phyloP scores from a whole-genome alignment of 2,888 invertebrate genomes.

The Rutpela maculata region DNA sequence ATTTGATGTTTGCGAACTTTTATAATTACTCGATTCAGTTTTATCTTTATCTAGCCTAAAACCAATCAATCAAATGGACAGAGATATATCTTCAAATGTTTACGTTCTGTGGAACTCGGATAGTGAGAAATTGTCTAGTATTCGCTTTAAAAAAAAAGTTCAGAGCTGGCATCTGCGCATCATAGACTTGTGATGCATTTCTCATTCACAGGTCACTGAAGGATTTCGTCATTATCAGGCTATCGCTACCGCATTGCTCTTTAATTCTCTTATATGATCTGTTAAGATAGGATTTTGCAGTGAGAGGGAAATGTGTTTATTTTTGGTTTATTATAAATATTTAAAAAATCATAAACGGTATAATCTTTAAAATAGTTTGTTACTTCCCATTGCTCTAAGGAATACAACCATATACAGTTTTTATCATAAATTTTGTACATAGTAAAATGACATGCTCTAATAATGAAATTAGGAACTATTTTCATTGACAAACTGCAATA shows the following conservation, averaged over 20 bases:
- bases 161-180: background rate
- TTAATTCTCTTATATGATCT: background rate
- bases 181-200: background rate
- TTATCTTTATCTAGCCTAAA: background rate
- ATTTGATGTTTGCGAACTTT: constrained; percentile 21
- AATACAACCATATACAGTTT: too few species aligned
- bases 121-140: background rate
- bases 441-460: too few species aligned
- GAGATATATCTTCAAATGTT: background rate
- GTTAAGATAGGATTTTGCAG: too few species aligned
- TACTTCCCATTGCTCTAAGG: too few species aligned
- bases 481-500: too few species aligned
- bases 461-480: too few species aligned
- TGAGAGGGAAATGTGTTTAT: too few species aligned
- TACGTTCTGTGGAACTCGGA: background rate
- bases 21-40: background rate
- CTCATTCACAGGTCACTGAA: background rate
- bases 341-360: too few species aligned
- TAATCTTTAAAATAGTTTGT: too few species aligned
- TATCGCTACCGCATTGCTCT: background rate
- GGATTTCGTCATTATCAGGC: background rate
- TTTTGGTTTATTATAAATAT: too few species aligned
- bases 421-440: too few species aligned
- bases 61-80: constrained; percentile 29
- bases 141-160: background rate